Evolutionary conservation across 2,888 invertebrate genomes (phyloP).

Genomic region (Desoria tigrina): DNA sequence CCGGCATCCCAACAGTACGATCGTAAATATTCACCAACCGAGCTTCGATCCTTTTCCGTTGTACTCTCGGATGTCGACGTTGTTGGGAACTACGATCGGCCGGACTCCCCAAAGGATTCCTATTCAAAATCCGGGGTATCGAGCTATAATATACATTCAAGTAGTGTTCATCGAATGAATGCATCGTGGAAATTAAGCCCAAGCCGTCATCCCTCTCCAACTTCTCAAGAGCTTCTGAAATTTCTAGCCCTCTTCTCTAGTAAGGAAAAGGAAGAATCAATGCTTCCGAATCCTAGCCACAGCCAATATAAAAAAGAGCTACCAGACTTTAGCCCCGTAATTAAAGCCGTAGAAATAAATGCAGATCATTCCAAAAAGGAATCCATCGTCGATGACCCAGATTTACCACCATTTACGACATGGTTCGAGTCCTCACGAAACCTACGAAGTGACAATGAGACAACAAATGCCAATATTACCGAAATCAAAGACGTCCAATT

Average conservation of each 20-base stretch:
- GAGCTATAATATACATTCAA: conserved; percentile 51
- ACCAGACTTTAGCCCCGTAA: background rate
- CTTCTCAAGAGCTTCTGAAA: conserved; percentile 46
- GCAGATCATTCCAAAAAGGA: conserved; percentile 9
- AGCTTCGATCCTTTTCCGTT: conserved; percentile 52
- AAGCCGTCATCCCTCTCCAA: conserved; percentile 34
- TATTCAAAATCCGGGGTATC: conserved; percentile 50
- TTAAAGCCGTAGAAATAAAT: background rate
- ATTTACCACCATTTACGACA: conserved; percentile 44
- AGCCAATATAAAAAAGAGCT: background rate
- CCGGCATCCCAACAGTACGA: background rate
- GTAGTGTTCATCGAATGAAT: conserved; percentile 53
- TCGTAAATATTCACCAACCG: conserved; percentile 38
- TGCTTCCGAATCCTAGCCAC: background rate
- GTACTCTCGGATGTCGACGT: conserved; percentile 53
- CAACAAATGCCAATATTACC: conserved; percentile 12
- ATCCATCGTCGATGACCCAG: background rate
- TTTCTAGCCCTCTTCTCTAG: conserved; percentile 47
- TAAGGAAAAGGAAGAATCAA: conserved; percentile 4
- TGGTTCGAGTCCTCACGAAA: conserved; percentile 49
- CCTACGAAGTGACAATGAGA: conserved; percentile 18
- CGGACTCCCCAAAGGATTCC: conserved; percentile 31
- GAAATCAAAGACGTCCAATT: background rate
- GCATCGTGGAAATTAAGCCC: conserved; percentile 52
- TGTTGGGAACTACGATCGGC: conserved; percentile 45